A percentile compares a stretch with the other conserved stretches of the same genome.
These are phyloP conservation scores for Phodopus roborovskii DNA, from an alignment of 2,113 vertebrate genomes.

Conservation along the genomic window DNA sequence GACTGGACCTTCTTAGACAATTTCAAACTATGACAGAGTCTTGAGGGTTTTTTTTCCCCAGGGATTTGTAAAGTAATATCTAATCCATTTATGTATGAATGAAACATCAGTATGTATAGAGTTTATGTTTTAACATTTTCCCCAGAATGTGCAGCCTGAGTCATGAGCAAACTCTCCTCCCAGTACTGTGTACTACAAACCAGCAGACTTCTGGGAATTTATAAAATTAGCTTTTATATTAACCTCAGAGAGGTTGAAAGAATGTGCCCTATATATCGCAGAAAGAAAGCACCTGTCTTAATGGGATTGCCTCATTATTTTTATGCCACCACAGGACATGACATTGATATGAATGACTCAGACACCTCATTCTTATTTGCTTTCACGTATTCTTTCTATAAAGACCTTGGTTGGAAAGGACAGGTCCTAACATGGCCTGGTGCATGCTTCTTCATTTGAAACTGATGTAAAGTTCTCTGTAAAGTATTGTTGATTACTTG, in stretches of 20 bases:
- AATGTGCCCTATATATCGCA: slow-evolving; percentile 28
- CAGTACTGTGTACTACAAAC: not conserved
- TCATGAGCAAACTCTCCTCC: slow-evolving; percentile 20
- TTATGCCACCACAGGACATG: not conserved
- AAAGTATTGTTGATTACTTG: not conserved
- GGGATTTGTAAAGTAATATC: not conserved
- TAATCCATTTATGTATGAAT: slow-evolving; percentile 28
- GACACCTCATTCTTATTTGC: not conserved
- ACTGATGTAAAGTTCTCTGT: not conserved
- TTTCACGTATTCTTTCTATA: not conserved
- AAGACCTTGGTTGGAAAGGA: not conserved
- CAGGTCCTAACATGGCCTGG: not conserved
- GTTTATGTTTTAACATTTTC: not conserved
- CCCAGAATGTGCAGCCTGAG: not conserved
- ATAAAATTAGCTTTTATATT: slow-evolving; percentile 60
- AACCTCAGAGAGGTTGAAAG: slow-evolving; percentile 40
- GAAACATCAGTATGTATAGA: not conserved
- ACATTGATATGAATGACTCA: slow-evolving; percentile 7
- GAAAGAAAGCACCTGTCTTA: not conserved
- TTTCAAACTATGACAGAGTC: slow-evolving; percentile 8
- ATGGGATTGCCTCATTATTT: slow-evolving; percentile 26
- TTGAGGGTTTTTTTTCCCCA: slow-evolving; percentile 28
- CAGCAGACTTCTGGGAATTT: slow-evolving; percentile 37
- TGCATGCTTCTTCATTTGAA: not conserved
- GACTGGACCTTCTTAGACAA: not conserved